These are phyloP conservation scores for Camponotus vicinus DNA, from an alignment of 1,140 invertebrate genomes.

Conservation along the genomic window DNA sequence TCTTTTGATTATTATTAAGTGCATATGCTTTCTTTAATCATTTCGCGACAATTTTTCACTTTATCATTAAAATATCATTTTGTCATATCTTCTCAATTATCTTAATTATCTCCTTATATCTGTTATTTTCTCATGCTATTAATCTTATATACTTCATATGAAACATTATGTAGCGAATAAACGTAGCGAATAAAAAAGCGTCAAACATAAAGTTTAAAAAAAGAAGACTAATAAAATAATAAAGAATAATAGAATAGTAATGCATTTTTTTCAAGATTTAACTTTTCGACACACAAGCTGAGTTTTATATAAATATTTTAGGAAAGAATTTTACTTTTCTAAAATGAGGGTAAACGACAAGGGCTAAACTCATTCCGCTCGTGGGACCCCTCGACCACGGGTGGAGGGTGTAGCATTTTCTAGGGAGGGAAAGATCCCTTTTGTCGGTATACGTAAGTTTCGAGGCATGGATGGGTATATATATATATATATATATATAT, in stretches of 20 bases:
- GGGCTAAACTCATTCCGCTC: constrained; percentile 55
- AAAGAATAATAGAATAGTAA: background rate
- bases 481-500: constrained; percentile 34
- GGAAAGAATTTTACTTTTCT: constrained; percentile 31
- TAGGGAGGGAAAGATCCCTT: constrained; percentile 60
- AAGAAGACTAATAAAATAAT: too few relatives aligned
- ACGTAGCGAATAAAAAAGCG: background rate
- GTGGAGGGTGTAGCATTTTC: constrained; percentile 35
- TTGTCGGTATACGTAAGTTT: constrained; percentile 52
- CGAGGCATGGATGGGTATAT: constrained; percentile 36
- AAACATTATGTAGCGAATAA: background rate
- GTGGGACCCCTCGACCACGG: constrained; percentile 7
- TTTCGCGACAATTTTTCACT: background rate
- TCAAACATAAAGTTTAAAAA: background rate
- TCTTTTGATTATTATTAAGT: background rate
- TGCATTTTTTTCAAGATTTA: background rate
- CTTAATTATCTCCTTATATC: too few relatives aligned
- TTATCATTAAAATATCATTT: background rate
- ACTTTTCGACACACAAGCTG: constrained; percentile 16
- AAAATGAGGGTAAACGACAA: constrained; percentile 46
- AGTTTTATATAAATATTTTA: constrained; percentile 36
- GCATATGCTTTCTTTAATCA: background rate
- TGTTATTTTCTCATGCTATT: background rate
- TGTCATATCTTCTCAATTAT: background rate
- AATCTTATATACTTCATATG: background rate